Percentiles rank a stretch among this genome's conserved stretches.
These are phyloP conservation scores for Pogonomyrmex barbatus DNA, from an alignment of 1,140 invertebrate species.

Conservation along the genomic window DNA sequence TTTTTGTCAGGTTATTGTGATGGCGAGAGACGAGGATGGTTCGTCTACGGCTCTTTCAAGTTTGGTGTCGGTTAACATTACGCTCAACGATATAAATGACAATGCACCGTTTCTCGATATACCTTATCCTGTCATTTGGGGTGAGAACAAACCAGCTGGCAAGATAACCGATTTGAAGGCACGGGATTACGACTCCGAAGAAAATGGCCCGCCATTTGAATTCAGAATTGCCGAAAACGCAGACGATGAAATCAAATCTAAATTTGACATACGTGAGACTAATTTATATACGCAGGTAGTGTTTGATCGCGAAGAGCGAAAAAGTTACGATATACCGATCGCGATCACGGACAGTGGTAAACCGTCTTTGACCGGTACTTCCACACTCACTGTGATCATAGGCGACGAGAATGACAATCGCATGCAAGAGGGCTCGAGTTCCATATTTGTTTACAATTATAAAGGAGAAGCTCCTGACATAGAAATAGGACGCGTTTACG, in stretches of 20 bases:
- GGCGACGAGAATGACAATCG: slow-evolving; percentile 96
- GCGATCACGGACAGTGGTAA: slow-evolving; percentile 93
- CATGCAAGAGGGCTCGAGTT: slow-evolving; percentile 93
- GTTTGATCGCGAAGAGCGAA: slow-evolving; percentile 96
- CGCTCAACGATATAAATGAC: slow-evolving; percentile 94
- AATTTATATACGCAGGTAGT: slow-evolving; percentile 88
- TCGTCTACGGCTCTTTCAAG: slow-evolving; percentile 87
- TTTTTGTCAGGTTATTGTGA: slow-evolving; percentile 90
- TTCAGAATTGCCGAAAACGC: slow-evolving; percentile 90
- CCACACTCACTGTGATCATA: slow-evolving; percentile 93
- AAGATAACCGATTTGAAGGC: slow-evolving; percentile 91
- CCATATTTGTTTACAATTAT: slow-evolving; percentile 97
- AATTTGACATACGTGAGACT: slow-evolving; percentile 90
- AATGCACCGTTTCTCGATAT: slow-evolving; percentile 95
- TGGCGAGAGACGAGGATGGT: slow-evolving; percentile 93
- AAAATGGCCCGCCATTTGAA: slow-evolving; percentile 93
- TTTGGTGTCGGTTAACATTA: slow-evolving; percentile 91
- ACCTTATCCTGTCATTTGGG: slow-evolving; percentile 92
- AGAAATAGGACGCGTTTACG: slow-evolving; percentile 95
- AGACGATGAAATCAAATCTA: slow-evolving; percentile 89
- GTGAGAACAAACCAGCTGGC: slow-evolving; percentile 91
- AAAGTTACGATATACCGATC: slow-evolving; percentile 95
- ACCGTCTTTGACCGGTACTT: slow-evolving; percentile 90
- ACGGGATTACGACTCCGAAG: slow-evolving; percentile 91
- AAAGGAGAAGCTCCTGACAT: slow-evolving; percentile 91